Conservation (phyloP, 1,140 invertebrate genomes). For the Centruroides sculpturatus region DNA sequence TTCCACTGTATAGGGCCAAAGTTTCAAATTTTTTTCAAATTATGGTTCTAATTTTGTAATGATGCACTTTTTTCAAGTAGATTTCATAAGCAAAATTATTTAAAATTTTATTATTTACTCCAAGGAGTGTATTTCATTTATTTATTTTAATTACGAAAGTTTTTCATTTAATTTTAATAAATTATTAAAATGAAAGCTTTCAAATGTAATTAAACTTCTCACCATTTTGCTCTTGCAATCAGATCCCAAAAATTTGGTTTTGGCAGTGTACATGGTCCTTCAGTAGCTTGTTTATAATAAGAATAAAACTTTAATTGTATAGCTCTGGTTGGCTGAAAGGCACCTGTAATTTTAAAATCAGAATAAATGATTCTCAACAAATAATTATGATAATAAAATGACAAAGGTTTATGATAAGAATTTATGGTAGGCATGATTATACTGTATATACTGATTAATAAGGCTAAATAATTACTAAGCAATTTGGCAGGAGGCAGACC, state of each 20-base stretch:
- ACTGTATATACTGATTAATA: no score
- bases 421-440: no score
- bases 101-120: background rate
- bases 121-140: background rate
- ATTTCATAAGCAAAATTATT: background rate
- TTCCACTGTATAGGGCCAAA: no score
- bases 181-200: background rate
- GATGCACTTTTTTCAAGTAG: background rate
- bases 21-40: no score
- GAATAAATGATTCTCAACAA: no score
- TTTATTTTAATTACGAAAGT: background rate
- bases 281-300: constrained; percentile 86
- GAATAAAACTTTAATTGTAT: constrained; percentile 87
- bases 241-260: constrained; percentile 86
- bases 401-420: no score
- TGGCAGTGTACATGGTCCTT: constrained; percentile 57
- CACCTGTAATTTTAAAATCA: constrained; percentile 40
- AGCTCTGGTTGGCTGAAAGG: constrained; percentile 87
- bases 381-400: no score
- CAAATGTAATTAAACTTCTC: background rate
- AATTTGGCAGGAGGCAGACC: no score
- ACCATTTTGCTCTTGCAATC: constrained; percentile 70
- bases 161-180: background rate
- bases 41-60: background rate
- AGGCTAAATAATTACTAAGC: no score